Base-by-base conservation (phyloP, 2,797 vertebrate species). In the Hoplostethus mediterraneus region DNA sequence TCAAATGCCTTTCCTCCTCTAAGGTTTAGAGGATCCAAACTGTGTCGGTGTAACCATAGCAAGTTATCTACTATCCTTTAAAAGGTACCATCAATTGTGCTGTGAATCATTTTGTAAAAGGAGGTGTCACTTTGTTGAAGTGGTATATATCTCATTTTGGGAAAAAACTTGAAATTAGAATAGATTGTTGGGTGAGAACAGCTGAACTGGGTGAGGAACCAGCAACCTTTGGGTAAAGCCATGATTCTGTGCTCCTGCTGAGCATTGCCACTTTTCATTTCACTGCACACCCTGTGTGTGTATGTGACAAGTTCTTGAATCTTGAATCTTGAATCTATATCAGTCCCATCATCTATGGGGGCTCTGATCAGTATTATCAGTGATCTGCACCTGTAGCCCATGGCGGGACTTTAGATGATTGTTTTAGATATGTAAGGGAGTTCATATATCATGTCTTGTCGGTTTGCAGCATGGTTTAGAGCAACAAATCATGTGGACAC, bases 371-470 rank as follows among this genome's bases (percentile, higher is more conserved):
- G 5, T 5, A 25, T 45, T 60, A 60, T 60, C 58, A 45, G 13
- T 25, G 58, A 44, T 59, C 17, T 61, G 13, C 25, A 61, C 44
- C 42, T 61, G 42, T 61, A 45, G 40, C 40, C 40, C 10, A 9
- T 14, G 13, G 40, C 28, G 47, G 13, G 25, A 12, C 12, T 45
- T 45, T 30, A 47, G 13, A 47, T 47, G 45, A 47, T 14, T 14
- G 16, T 47, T 47, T 14, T 6, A 47, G 45, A 42, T 42, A 47
- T 47, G 16, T 47, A 3, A 16, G 5, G 13, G 42, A 47, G 7
- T 14, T 47, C 4, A n/a, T 16, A 47, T 10, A 42, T 12, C 40
- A 12, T 42, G 8, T 42, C 40, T 42, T 42, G 8, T 10, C 40
- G 9, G 40, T 42, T 42, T 42, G 40, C 40, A 8, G 38, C 14